These are phyloP conservation scores for Tretioscincus oriximinensis DNA, from an alignment of 2,113 vertebrate species.

Conservation along the genomic window DNA sequence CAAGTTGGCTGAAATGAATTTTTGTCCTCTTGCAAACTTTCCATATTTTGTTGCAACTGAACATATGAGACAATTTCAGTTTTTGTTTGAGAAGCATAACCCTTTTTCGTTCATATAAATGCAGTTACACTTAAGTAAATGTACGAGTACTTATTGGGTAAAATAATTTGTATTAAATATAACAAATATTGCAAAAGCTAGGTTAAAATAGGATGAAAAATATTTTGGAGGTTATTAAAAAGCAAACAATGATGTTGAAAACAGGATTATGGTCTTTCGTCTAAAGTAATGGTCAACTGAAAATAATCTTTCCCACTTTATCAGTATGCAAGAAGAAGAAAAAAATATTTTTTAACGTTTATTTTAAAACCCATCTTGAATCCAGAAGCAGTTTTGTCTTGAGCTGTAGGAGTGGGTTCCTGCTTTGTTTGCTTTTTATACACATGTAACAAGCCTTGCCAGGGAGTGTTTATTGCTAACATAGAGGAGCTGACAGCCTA, in stretches of 20 bases:
- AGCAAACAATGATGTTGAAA: neutral
- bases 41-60: too few relatives aligned
- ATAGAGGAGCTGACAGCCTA: conserved; percentile 27
- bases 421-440: conserved; percentile 25
- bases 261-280: neutral
- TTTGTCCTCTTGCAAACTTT: neutral
- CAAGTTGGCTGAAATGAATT: neutral
- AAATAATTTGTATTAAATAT: neutral
- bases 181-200: conserved; percentile 9
- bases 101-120: neutral
- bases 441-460: conserved; percentile 24
- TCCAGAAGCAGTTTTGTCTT: neutral
- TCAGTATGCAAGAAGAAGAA: neutral
- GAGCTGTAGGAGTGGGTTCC: neutral
- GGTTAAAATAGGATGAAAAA: neutral
- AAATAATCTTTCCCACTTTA: neutral
- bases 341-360: neutral
- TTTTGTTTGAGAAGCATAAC: neutral
- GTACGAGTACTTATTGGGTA: neutral
- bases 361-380: neutral
- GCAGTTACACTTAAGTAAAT: neutral
- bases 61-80: neutral
- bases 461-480: neutral
- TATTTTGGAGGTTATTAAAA: neutral
- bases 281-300: neutral